Base-by-base conservation (phyloP, 2,797 vertebrate genomes). In the Hemibagrus guttatus region DNA sequence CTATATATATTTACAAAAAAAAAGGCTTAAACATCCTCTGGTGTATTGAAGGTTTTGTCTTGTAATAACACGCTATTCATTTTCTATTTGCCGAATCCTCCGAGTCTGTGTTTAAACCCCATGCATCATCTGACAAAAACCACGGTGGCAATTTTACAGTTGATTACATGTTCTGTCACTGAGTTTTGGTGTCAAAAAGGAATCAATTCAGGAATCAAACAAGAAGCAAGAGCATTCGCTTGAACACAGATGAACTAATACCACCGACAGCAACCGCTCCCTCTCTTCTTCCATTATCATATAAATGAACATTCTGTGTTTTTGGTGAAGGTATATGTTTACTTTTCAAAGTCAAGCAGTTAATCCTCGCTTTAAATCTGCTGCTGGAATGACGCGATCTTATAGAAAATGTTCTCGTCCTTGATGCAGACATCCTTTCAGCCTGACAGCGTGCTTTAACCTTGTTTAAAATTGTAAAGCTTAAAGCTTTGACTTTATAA, bases 311-410 rank as follows among this genome's bases (percentile, higher is more conserved):
- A 3, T 82, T 52, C 9, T 52, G 63, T 82, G 46, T 52, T 31
- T 31, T 42, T 12, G 35, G 39, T 49, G 80, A 28, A 63, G 26
- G 16, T 64, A 63, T 56, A 26, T 28, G 79, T 49, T 81, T 81
- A 16, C 59, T 64, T 64, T 82, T 52, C 80, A 82, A 82, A 63
- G 80, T 82, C 63, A 68, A 13, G n/a, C n/a, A 12, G 6, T 52
- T 52, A 82, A 81, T 81, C 80, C 61, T 66, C 0, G 23, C 9
- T 81, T 66, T n/a, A 66, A 68, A 82, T 82, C 63, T 14, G 23
- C 80, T 54, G n/a, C 63, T 31, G 78, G 7, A 81, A n/a, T 46
- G 26, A 49, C 5, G 3, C 7, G 42, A 13, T 52, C 26, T 64
- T 49, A 19, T 64, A 64, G 26, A 64, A 49, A 49, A 46, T 6